Conservation (phyloP, 1,140 invertebrate species). For the Calycopis cecrops region DNA sequence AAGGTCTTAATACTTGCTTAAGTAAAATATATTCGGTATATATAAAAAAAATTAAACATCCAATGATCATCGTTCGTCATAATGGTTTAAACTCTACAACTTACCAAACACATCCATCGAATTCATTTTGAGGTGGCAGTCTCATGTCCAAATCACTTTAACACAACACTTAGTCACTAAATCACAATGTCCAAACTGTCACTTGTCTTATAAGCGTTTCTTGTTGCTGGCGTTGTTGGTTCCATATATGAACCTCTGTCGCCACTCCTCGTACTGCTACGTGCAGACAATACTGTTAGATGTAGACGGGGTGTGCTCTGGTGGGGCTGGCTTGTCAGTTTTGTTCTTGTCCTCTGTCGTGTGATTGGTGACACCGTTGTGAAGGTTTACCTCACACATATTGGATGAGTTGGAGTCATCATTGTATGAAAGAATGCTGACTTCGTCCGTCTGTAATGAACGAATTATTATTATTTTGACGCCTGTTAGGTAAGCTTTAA, state of each 20-base stretch:
- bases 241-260: constrained; percentile 60
- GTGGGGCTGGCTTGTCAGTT: constrained; percentile 18
- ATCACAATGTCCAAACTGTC: constrained; percentile 11
- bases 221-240: constrained; percentile 36
- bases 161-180: constrained; percentile 21
- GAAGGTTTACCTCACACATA: constrained; percentile 52
- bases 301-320: constrained; percentile 36
- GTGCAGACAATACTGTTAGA: constrained; percentile 56
- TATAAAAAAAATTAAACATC: constrained; percentile 9
- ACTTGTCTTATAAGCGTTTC: constrained; percentile 32
- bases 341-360: constrained; percentile 18
- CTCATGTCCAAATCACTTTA: constrained; percentile 21
- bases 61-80: background rate
- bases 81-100: constrained; percentile 6
- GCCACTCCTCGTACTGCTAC: constrained; percentile 68
- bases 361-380: constrained; percentile 33
- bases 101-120: constrained; percentile 10
- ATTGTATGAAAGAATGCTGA: constrained; percentile 61
- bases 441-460: constrained; percentile 54
- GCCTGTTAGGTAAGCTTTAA: no score
- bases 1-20: constrained; percentile 17
- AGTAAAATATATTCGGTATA: constrained; percentile 22
- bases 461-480: no score
- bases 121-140: constrained; percentile 9
- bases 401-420: constrained; percentile 70